Evolutionary conservation across 2,113 vertebrate species (phyloP), one percentile per base, ranked within the genome.

Genomic region (Melanocharis versteri): DNA sequence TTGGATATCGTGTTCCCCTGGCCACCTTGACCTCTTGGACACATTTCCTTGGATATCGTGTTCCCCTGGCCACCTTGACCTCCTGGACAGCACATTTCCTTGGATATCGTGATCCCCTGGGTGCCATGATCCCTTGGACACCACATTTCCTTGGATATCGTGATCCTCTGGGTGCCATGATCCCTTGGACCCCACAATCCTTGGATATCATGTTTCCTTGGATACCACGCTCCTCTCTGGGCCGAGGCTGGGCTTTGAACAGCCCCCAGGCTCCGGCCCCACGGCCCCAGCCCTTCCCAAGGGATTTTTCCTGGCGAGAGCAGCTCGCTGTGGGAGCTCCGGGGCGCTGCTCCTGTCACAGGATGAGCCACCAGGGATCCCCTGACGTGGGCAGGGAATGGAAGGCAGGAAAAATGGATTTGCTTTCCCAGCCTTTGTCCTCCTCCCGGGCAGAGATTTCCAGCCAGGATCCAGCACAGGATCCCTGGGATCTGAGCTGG

Each of bases 311-410:
- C 15, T 0, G 2, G 23, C 7, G 27, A 19, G 58, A 82, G 44
- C 68, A 23, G 42, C 4, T 54, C 39, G 23, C 11, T 3, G 5
- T 11, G 3, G 19, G 27, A 61, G 42, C 51, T 35, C 27, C 1
- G 20, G 35, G 21, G 35, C 4, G 0, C 13, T 44, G 15, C 62
- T 47, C 35, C 5, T 57, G 11, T 33, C 51, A 5, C 13, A 56
- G 56, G 6, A 2, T 12, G 28, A 37, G 2, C 44, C 5, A 0
- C 4, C 27, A 18, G 28, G 40, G 60, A 23, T 51, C 16, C 11
- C 1, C 0, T 15, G 47, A 9, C 16, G 10, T 33, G 56, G 15
- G 1, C 2, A 45, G 47, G 14, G 35, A 6, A 7, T 2, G 13
- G 15, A 19, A 16, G 54, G 12, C 42, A 44, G 54, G 54, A 66